Percentiles rank a stretch among this genome's conserved stretches.
phyloP scores from a whole-genome alignment of 92 coral and sea anemone genomes.

The Meandrina meandrites region DNA sequence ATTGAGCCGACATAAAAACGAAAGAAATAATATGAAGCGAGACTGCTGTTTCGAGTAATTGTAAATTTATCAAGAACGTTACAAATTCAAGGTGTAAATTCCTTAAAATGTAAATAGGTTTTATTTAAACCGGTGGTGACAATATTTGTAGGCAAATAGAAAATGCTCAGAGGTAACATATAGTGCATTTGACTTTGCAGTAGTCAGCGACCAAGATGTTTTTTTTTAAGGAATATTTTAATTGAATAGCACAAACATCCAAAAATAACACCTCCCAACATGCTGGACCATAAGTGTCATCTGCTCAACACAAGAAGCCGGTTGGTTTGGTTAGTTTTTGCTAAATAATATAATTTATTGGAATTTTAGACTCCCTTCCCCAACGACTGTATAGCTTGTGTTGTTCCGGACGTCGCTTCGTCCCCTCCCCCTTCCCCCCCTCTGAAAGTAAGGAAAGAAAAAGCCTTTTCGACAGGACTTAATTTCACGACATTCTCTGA shows the following conservation, averaged over 20 bases:
- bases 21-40: no score
- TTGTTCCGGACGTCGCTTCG: no score
- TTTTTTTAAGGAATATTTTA: not conserved
- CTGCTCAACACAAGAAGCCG: not conserved
- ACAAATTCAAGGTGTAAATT: constrained; percentile 3
- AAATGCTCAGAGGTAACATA: not conserved
- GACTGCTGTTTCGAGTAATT: not conserved
- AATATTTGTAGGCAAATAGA: not conserved
- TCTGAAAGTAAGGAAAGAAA: not conserved
- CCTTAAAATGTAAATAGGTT: not conserved
- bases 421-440: not conserved
- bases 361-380: not conserved
- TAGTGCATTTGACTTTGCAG: not conserved
- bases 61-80: not conserved
- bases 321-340: not conserved
- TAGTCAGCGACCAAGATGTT: not conserved
- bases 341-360: not conserved
- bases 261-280: not conserved
- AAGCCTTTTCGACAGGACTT: not conserved
- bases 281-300: not conserved
- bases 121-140: not conserved
- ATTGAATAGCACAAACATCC: not conserved
- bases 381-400: not conserved
- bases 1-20: constrained; percentile 68
- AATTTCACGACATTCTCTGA: no score